Base-by-base conservation (phyloP, 2,888 invertebrate species). In the Hydriomena furcata region DNA sequence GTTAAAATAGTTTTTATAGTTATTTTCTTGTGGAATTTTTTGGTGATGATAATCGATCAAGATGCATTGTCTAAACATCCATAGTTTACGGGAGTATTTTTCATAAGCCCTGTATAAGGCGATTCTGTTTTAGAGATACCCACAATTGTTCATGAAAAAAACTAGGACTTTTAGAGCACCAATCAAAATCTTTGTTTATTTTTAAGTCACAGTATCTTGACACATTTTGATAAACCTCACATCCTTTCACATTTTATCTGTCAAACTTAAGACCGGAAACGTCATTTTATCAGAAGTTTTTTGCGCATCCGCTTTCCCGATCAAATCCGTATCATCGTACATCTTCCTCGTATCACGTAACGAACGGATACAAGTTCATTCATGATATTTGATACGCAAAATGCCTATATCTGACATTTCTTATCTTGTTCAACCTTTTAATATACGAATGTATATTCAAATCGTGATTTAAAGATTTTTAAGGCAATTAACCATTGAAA, bases 281-380 rank as follows among this genome's bases (percentile, higher is more conserved):
- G 46, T 47, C 48, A 49, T 44, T 55, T 61, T 61, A 61, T 58
- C 56, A 45, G 34, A 48, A 35, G 32, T 58, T 61, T 59, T 61
- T 56, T 58, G 58, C 60, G 48, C 48, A 48, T 58, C 54, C 58
- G 55, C 48, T 55, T 58, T 47, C 42, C 32, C 31, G 40, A 23
- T 47, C 42, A 42, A 49, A 30, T 54, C 46, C 24, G 27, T 32
- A 17, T 42, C 36, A 31, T 36, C 34, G 42, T 53, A n/a, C n/a
- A 51, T 52, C 55, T 48, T 12, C 25, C 37, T 5, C 36, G 37
- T 53, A 57, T 52, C 48, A 31, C 5, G 23, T 50, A 46, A 51
- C 61, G 34, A 53, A 52, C 50, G 48, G 43, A 44, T 55, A 52
- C 43, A 52, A 55, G 53, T 52, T 55, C 36, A 30, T 44, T 52